Evolutionary conservation across 2,888 invertebrate species (phyloP).

Genomic region (Punctoribates punctum): DNA sequence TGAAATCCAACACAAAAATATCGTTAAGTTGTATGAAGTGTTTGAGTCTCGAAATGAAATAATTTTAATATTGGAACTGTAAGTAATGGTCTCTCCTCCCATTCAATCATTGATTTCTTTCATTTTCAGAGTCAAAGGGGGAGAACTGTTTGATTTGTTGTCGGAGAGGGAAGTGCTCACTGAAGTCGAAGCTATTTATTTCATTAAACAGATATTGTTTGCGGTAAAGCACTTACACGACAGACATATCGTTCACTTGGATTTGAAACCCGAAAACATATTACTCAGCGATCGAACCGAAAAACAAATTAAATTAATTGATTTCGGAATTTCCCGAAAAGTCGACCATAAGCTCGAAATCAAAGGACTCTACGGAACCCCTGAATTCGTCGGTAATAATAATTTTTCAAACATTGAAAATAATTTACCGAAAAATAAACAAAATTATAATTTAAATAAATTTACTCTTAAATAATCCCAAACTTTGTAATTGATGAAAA

Average conservation of each 20-base stretch:
- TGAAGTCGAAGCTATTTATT: slow-evolving; percentile 62
- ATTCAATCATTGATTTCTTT: slow-evolving; percentile 27
- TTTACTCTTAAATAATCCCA: too few species aligned
- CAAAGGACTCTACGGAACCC: slow-evolving; percentile 61
- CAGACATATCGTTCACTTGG: slow-evolving; percentile 63
- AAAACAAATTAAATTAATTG: slow-evolving; percentile 62
- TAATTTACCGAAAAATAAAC: too few species aligned
- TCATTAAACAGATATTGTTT: slow-evolving; percentile 63
- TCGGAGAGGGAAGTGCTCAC: slow-evolving; percentile 58
- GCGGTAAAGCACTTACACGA: slow-evolving; percentile 64
- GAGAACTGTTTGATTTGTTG: slow-evolving; percentile 64
- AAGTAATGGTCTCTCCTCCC: slow-evolving; percentile 49
- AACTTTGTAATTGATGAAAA: too few species aligned
- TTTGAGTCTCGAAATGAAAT: slow-evolving; percentile 62
- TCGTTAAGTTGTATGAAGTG: slow-evolving; percentile 63
- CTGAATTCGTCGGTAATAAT: slow-evolving; percentile 58
- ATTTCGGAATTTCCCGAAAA: slow-evolving; percentile 61
- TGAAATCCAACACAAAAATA: slow-evolving; percentile 62
- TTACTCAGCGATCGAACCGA: slow-evolving; percentile 59
- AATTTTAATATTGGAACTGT: slow-evolving; percentile 62
- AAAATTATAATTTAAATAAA: too few species aligned
- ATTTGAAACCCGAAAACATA: slow-evolving; percentile 67
- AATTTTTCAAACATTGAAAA: too few species aligned
- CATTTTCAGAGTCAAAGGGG: slow-evolving; percentile 60
- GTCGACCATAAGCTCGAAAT: slow-evolving; percentile 55